Conservation (phyloP, 2,888 invertebrate genomes). For the Tridacna crocea region DNA sequence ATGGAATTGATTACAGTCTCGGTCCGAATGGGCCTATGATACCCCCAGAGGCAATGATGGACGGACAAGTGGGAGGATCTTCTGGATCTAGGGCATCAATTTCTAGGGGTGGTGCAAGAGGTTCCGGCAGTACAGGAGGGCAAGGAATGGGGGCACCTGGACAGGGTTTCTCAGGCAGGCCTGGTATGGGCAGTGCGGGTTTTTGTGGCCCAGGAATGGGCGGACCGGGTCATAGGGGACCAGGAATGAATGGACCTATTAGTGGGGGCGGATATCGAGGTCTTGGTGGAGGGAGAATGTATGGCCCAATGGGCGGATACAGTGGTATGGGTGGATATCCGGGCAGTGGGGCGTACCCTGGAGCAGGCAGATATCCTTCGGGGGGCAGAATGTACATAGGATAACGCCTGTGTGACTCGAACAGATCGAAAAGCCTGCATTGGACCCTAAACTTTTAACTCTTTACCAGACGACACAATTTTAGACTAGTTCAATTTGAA, state of each 20-base stretch:
- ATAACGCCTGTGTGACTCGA: no score
- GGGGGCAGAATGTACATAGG: no score
- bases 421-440: no score
- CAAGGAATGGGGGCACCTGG: neutral
- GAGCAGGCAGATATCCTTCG: neutral
- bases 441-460: no score
- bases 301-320: neutral
- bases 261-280: neutral
- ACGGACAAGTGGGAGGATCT: neutral
- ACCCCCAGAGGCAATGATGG: conserved; percentile 1
- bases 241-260: neutral
- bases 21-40: neutral
- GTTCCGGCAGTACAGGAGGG: neutral
- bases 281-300: neutral
- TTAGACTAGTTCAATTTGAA: no score
- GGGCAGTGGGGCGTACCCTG: neutral
- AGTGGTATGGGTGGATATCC: neutral
- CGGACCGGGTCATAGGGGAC: neutral
- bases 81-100: neutral
- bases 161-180: neutral
- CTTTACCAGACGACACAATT: no score
- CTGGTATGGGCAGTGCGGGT: neutral
- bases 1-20: conserved; percentile 4
- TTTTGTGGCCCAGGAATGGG: neutral
- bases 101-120: neutral